phyloP scores from a whole-genome alignment of 2,888 invertebrate genomes.

The Eurytoma californica region DNA sequence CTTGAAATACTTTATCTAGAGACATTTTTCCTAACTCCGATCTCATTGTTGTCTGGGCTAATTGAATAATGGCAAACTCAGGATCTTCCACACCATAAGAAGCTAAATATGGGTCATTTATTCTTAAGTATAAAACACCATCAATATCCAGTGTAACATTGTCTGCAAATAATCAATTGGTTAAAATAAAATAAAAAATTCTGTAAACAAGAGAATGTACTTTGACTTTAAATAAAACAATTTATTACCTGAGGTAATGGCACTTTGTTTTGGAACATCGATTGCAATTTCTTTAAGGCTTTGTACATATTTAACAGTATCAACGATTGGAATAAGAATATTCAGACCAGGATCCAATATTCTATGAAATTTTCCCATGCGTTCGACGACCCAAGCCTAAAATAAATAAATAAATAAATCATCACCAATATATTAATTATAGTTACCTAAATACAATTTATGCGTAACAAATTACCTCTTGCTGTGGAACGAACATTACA shows the following conservation, averaged over 20 bases:
- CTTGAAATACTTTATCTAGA: conserved; percentile 96
- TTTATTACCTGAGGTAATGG: conserved; percentile 87
- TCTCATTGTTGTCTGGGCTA: conserved; percentile 99
- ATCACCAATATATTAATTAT: conserved; percentile 9
- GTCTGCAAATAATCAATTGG: conserved; percentile 77
- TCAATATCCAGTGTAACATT: conserved; percentile 98
- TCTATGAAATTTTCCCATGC: conserved; percentile 97
- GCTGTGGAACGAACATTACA: conserved; percentile 98
- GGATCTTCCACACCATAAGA: conserved; percentile 99
- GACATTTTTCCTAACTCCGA: conserved; percentile 98
- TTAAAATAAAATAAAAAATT: not conserved
- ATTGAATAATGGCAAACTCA: conserved; percentile 98
- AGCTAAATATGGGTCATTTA: conserved; percentile 93
- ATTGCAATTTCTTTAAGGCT: conserved; percentile 99
- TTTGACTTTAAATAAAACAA: conserved; percentile 2
- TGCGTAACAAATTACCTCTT: conserved; percentile 83
- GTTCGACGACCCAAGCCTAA: conserved; percentile 96
- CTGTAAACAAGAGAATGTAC: not conserved
- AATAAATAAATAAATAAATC: conserved; percentile 37
- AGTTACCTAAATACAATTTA: conserved; percentile 23
- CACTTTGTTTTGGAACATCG: conserved; percentile 98
- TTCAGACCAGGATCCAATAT: conserved; percentile 97
- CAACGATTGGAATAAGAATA: conserved; percentile 91
- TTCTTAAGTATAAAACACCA: conserved; percentile 95
- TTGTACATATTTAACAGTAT: conserved; percentile 97